These are phyloP conservation scores for Drosophila mercatorum DNA, from an alignment of 2,888 invertebrate species.

Conservation along the genomic window DNA sequence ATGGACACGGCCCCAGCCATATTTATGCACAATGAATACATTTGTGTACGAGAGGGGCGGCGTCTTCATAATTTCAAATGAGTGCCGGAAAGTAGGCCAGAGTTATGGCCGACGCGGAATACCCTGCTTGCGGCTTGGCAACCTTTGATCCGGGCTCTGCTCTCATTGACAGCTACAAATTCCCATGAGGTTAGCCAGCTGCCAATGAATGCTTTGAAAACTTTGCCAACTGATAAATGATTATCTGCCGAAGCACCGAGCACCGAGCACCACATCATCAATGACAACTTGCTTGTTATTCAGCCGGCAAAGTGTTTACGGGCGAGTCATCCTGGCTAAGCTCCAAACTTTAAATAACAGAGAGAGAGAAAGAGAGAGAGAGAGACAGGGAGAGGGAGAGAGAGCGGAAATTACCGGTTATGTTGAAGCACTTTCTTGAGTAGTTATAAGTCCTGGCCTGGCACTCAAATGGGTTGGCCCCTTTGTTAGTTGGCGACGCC, in stretches of 20 bases:
- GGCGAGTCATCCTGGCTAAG: slow-evolving; percentile 17
- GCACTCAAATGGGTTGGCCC: slow-evolving; percentile 19
- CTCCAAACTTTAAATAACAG: slow-evolving; percentile 46
- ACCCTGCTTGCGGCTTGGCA: neutral
- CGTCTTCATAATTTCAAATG: slow-evolving; percentile 19
- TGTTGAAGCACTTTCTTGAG: slow-evolving; percentile 24
- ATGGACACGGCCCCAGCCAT: slow-evolving; percentile 1
- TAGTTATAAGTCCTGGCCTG: slow-evolving; percentile 21
- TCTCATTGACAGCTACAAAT: neutral
- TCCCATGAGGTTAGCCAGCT: neutral
- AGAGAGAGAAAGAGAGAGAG: slow-evolving; percentile 15
- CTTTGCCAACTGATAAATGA: neutral
- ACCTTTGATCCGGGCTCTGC: neutral
- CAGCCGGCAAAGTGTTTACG: slow-evolving; percentile 2
- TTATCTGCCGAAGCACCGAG: neutral
- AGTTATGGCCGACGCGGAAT: slow-evolving; percentile 2
- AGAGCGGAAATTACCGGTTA: slow-evolving; percentile 28
- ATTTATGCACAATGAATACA: slow-evolving; percentile 16
- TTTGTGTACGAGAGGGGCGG: neutral
- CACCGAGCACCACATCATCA: neutral
- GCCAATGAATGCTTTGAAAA: neutral
- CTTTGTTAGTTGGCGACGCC: neutral
- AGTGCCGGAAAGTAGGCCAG: slow-evolving; percentile 15
- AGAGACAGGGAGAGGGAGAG: neutral
- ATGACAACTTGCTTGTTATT: slow-evolving; percentile 15